Evolutionary conservation across 1,140 invertebrate species (phyloP).

Genomic region (Plectrocnemia conspersa): DNA sequence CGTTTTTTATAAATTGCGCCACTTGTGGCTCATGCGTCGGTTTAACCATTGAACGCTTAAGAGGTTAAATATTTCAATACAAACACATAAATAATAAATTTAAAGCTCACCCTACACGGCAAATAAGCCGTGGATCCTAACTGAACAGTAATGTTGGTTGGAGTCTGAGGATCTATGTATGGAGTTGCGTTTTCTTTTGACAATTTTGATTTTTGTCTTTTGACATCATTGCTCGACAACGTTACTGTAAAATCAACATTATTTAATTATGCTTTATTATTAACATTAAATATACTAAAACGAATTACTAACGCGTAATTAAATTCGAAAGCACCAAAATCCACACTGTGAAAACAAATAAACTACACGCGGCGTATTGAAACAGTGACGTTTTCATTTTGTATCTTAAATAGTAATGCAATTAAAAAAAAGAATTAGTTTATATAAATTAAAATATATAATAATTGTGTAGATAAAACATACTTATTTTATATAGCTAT

Average conservation of each 20-base stretch:
- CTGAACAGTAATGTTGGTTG: constrained; percentile 80
- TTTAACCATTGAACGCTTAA: no score
- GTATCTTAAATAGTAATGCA: constrained; percentile 13
- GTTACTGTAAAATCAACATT: constrained; percentile 18
- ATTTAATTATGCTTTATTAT: background rate
- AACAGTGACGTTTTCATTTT: constrained; percentile 24
- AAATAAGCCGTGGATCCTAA: constrained; percentile 81
- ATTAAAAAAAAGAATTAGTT: background rate
- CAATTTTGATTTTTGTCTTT: constrained; percentile 12
- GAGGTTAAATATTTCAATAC: no score
- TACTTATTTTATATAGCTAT: no score
- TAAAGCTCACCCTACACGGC: constrained; percentile 59
- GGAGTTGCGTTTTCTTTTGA: constrained; percentile 52
- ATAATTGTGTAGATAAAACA: no score
- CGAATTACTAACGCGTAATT: constrained; percentile 16
- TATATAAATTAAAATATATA: no score
- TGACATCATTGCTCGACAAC: constrained; percentile 23
- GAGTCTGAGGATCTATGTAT: constrained; percentile 62
- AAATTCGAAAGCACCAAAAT: constrained; percentile 24
- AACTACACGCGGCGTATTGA: constrained; percentile 19
- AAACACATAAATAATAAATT: background rate
- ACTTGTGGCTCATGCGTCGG: no score
- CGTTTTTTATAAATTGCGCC: no score
- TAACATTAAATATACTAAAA: constrained; percentile 5
- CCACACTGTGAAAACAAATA: constrained; percentile 23